A percentile compares a stretch with the other conserved stretches of the same genome.
Evolutionary conservation across 1,140 invertebrate genomes (phyloP).

Genomic region (Chrysoperla carnea): DNA sequence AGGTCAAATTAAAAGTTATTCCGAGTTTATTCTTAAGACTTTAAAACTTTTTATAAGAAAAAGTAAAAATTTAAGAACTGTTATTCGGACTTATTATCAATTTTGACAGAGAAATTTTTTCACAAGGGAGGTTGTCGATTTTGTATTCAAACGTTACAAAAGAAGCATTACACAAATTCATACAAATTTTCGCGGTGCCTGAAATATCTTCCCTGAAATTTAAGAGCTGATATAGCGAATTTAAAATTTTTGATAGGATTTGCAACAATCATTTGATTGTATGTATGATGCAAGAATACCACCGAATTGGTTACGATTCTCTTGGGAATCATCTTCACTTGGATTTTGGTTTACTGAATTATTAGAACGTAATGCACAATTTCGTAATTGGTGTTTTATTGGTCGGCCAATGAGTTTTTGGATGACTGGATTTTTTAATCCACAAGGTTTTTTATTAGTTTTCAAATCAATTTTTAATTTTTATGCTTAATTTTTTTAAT

Average conservation of each 20-base stretch:
- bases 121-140: no score
- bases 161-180: no score
- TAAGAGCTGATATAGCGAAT: no score
- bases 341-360: constrained; percentile 75
- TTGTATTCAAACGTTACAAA: no score
- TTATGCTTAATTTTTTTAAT: constrained; percentile 4
- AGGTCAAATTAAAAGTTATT: no score
- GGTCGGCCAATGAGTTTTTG: constrained; percentile 57
- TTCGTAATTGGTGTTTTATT: constrained; percentile 43
- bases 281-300: constrained; percentile 63
- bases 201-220: no score
- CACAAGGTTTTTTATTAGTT: constrained; percentile 48
- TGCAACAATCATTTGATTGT: constrained; percentile 56
- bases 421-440: constrained; percentile 86
- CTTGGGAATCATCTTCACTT: constrained; percentile 58
- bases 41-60: no score
- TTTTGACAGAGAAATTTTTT: no score
- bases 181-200: no score
- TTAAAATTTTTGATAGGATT: constrained; percentile 23
- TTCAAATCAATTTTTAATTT: neutral
- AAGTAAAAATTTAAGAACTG: no score
- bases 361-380: constrained; percentile 54
- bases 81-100: no score
- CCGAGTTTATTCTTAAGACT: no score
- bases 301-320: constrained; percentile 41